Evolutionary conservation across 2,113 vertebrate species (phyloP).

Genomic region (Crotalus tigris): DNA sequence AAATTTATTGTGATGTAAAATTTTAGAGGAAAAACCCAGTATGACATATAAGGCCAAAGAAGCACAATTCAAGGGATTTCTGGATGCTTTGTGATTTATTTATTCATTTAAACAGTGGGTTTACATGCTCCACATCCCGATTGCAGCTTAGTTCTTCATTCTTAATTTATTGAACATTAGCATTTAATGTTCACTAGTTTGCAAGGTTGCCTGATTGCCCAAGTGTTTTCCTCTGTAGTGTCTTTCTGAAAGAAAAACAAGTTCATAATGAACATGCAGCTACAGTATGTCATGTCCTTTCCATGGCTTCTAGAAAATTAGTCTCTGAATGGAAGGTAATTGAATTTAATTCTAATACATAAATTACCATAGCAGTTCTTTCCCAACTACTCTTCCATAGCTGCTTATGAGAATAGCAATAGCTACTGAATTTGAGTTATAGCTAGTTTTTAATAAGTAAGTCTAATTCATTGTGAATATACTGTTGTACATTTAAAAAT

Average conservation of each 20-base stretch:
- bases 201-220: neutral
- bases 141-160: neutral
- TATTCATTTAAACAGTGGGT: neutral
- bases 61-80: neutral
- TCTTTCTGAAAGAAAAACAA: neutral
- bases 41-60: neutral
- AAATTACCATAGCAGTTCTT: neutral
- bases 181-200: neutral
- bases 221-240: neutral
- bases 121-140: neutral
- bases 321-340: neutral
- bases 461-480: neutral
- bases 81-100: neutral
- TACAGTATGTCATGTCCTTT: neutral
- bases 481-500: neutral
- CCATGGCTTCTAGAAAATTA: neutral
- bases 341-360: neutral
- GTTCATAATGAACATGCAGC: neutral
- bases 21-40: neutral
- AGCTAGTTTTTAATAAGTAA: neutral
- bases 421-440: neutral
- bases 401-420: neutral
- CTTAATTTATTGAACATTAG: neutral
- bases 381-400: neutral
- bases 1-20: neutral